These are phyloP conservation scores for Myocastor coypus DNA, from an alignment of 2,113 vertebrate species.

Conservation along the genomic window DNA sequence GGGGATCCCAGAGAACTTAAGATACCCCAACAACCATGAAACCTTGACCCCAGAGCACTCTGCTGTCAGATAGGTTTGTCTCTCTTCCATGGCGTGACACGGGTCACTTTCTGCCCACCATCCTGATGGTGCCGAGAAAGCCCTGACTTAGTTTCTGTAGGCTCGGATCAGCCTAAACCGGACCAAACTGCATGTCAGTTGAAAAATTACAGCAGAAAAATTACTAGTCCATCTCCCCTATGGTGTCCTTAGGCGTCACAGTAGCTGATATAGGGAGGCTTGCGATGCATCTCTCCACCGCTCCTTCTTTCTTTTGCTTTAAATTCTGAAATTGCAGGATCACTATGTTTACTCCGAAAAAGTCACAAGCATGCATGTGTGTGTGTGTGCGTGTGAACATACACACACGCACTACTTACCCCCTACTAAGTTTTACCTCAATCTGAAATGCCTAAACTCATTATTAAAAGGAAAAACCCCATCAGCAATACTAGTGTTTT, in stretches of 20 bases:
- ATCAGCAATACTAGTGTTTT: background rate
- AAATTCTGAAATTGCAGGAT: background rate
- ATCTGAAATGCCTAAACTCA: background rate
- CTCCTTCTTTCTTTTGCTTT: background rate
- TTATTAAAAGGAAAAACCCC: constrained; percentile 6
- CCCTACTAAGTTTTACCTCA: background rate
- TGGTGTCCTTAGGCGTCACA: background rate
- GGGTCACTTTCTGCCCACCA: background rate
- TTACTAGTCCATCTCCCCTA: background rate
- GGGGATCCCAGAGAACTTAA: background rate
- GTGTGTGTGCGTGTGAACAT: too few species aligned
- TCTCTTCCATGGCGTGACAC: background rate
- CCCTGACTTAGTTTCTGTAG: background rate
- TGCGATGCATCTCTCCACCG: background rate
- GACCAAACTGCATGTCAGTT: background rate
- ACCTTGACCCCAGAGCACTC: background rate
- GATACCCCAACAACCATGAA: background rate
- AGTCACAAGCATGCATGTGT: background rate
- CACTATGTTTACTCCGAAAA: background rate
- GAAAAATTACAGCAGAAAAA: constrained; percentile 1
- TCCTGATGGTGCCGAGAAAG: background rate
- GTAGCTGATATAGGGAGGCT: background rate
- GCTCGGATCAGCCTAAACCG: background rate
- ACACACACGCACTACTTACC: background rate
- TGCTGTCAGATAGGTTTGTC: background rate